Base-by-base conservation (phyloP, 2,113 vertebrate species). In the Sceloporus undulatus region DNA sequence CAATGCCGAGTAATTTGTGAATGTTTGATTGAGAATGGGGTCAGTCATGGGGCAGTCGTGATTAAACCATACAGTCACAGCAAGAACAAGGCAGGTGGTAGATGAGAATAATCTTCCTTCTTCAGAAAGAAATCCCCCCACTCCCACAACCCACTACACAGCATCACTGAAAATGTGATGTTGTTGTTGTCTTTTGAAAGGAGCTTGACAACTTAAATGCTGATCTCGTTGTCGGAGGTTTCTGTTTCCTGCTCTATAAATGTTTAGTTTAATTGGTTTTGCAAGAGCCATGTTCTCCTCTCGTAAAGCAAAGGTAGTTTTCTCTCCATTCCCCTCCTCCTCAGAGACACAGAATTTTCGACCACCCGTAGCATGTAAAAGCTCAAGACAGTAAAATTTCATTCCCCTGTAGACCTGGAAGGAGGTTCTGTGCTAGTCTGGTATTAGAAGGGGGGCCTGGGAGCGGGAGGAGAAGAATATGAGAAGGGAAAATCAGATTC, bases 341-440 rank as follows among this genome's bases (percentile, higher is more conserved):
- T 34, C 74, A 2, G 18, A 11, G 48, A 71, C 13, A 0, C 91
- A 65, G 56, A 66, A 62, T 34, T 79, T 1, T 7, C 42, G 87
- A 73, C 93, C 78, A 59, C 89, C 68, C 84, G 11, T 82, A 0
- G 2, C 75, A 93, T 85, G 73, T 82, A 87, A 90, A 88, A 90
- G 88, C 79, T 93, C 87, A 85, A 85, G 93, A 94, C 88, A 93
- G 87, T 88, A 93, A 91, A 77, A 86, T 95, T 95, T 89, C 86
- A 40, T 91, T 96, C 0, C 29, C 7, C 88, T 71, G 52, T 38
- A 90, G 74, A 54, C 91, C 82, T 93, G 91, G 80, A 90, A 89
- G 87, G 87, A 91, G 75, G 94, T 66, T 93, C 89, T 96, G 40
- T 91, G 85, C 88, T 93, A 75, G 79, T 87, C 79, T 91, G 88